A percentile compares a stretch with the other conserved stretches of the same genome.
These are phyloP conservation scores for Drosophila triauraria DNA, from an alignment of 1,140 invertebrate genomes.

Conservation along the genomic window DNA sequence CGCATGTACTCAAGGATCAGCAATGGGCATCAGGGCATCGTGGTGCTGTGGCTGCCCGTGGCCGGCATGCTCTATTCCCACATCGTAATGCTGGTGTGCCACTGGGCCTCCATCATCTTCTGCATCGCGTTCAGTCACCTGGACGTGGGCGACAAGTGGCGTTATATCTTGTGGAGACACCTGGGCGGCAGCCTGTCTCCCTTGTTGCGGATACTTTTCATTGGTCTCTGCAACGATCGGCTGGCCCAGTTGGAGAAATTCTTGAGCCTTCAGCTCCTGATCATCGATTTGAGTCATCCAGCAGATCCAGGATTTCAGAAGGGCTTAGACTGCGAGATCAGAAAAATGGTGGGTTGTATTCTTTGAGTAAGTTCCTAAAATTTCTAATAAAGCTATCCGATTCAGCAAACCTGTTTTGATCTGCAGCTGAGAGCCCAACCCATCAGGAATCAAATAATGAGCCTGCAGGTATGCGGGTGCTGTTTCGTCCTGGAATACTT, in stretches of 20 bases:
- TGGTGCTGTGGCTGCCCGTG: conserved; percentile 13
- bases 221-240: conserved; percentile 11
- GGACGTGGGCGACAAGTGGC: background rate
- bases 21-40: conserved; percentile 1
- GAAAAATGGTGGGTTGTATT: conserved; percentile 1
- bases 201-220: conserved; percentile 3
- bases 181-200: conserved; percentile 6
- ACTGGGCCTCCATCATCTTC: conserved; percentile 1
- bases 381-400: background rate
- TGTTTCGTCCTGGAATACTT: conserved; percentile 22
- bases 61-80: conserved; percentile 9
- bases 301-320: background rate
- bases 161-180: background rate
- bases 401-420: conserved; percentile 11
- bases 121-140: background rate
- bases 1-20: conserved; percentile 9
- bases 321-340: background rate
- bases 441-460: conserved; percentile 23
- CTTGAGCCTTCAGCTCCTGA: background rate
- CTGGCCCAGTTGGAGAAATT: background rate
- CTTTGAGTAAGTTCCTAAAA: background rate
- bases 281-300: conserved; percentile 7
- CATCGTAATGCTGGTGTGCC: background rate
- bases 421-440: conserved; percentile 11
- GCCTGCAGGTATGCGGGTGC: conserved; percentile 14